Percentiles rank a stretch among this genome's conserved stretches.
Conservation (phyloP, 2,888 invertebrate genomes). For the Pterostichus niger region DNA sequence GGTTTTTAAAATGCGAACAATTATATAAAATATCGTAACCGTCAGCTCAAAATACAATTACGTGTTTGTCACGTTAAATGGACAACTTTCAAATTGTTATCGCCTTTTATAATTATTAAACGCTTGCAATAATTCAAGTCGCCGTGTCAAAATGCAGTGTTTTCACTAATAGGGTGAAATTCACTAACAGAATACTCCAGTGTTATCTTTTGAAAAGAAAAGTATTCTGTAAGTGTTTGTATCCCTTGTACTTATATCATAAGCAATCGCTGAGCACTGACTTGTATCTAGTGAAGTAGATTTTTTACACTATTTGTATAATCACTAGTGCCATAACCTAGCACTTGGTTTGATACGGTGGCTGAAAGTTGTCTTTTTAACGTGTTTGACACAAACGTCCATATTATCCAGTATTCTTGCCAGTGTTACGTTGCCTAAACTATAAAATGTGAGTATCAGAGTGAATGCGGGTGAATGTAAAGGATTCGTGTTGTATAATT, state of each 20-base stretch:
- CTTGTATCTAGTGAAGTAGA: conserved; percentile 46
- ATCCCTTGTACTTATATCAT: conserved; percentile 50
- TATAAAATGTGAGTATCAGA: conserved; percentile 38
- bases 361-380: conserved; percentile 46
- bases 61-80: conserved; percentile 16
- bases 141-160: conserved; percentile 26
- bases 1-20: conserved; percentile 55
- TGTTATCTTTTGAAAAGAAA: conserved; percentile 27
- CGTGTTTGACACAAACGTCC: conserved; percentile 56
- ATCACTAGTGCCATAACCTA: conserved; percentile 58
- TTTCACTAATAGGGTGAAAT: conserved; percentile 29
- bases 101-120: conserved; percentile 41
- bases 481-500: conserved; percentile 64
- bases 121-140: conserved; percentile 35
- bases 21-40: conserved; percentile 60
- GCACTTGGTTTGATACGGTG: conserved; percentile 31
- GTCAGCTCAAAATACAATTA: conserved; percentile 60
- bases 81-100: conserved; percentile 47
- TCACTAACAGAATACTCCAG: conserved; percentile 12
- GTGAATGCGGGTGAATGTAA: conserved; percentile 46
- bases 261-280: conserved; percentile 50
- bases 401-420: conserved; percentile 69
- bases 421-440: conserved; percentile 67
- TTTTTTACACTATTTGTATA: conserved; percentile 52
- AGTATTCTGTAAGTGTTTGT: conserved; percentile 7